phyloP scores from a whole-genome alignment of 1,140 invertebrate species.

The Protaetia brevitarsis region DNA sequence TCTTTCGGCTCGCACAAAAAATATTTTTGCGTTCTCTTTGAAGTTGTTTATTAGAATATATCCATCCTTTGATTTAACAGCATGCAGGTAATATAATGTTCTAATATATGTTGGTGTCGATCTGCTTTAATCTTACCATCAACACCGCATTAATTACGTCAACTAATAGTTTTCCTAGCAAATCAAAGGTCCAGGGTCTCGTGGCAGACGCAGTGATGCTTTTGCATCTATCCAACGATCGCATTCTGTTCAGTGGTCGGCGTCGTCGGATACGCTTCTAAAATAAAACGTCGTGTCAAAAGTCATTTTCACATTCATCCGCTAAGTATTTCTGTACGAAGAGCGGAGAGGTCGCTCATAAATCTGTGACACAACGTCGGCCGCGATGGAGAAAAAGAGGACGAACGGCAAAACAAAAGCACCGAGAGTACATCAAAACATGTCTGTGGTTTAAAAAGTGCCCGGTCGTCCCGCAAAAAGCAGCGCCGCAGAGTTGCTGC shows the following conservation, averaged over 20 bases:
- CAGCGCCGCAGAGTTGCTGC: slow-evolving; percentile 22
- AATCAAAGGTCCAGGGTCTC: slow-evolving; percentile 6
- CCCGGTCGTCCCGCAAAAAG: slow-evolving; percentile 42
- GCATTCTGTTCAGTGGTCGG: background rate
- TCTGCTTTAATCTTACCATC: background rate
- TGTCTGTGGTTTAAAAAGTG: slow-evolving; percentile 43
- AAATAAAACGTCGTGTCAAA: slow-evolving; percentile 17
- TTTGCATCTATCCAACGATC: background rate
- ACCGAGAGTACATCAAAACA: slow-evolving; percentile 45
- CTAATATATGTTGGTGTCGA: slow-evolving; percentile 11
- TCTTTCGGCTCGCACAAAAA: too few species aligned
- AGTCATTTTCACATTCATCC: slow-evolving; percentile 19
- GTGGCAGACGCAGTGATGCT: background rate
- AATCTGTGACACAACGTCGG: slow-evolving; percentile 39
- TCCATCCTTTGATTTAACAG: background rate
- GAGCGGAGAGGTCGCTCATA: slow-evolving; percentile 29
- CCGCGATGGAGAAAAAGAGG: slow-evolving; percentile 7
- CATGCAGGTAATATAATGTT: background rate
- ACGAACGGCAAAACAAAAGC: slow-evolving; percentile 40
- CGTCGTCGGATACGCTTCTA: background rate
- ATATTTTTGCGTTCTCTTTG: too few species aligned
- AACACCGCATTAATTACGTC: slow-evolving; percentile 13
- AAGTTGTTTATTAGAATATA: background rate
- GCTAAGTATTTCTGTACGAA: slow-evolving; percentile 15
- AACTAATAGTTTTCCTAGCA: background rate